Evolutionary conservation across 2,888 invertebrate species (phyloP), one percentile per base, ranked within the genome.

Genomic region (Diaprepes abbreviatus): DNA sequence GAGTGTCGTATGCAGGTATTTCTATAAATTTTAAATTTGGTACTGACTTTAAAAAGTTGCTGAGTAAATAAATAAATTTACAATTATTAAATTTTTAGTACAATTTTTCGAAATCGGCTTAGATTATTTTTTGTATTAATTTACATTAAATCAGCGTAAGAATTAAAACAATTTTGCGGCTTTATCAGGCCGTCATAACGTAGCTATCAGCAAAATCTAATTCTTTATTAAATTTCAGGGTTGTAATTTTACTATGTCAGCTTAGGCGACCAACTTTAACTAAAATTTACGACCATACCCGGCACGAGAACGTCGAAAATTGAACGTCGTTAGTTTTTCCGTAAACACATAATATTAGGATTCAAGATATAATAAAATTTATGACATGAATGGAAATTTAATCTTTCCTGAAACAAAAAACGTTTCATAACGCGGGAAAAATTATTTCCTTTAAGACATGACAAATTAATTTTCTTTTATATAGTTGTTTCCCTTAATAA

Each of bases 291-390:
- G 19, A 43, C 21, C 19, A n/a, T n/a, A 21, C 21, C 19, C 10
- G n/a, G 21, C 19, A 43, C 43, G 43, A 21, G n/a, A 43, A 43
- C 10, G 19, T 21, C 43, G 43, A 43, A 43, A 43, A 43, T 43
- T 43, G 43, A 21, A 43, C 43, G 21, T 43, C 19, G 43, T 43
- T 43, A 43, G 43, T 43, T 43, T 43, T 43, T 21, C 43, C 43
- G 19, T 43, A 21, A 43, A 43, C 21, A 43, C 43, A 43, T 43
- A 19, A 43, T 43, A 43, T 43, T 2, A 21, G 43, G 43, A 43
- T 43, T 19, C 43, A 43, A 43, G 43, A 21, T 21, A 40, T 40
- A 21, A 43, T 10, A 43, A 43, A 43, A 43, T 43, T 43, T 43
- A 43, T 19, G 43, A 43, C 43, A 17, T n/a, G 43, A 43, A 43